Conservation (phyloP, 2,113 vertebrate species). For the Crocuta crocuta region DNA sequence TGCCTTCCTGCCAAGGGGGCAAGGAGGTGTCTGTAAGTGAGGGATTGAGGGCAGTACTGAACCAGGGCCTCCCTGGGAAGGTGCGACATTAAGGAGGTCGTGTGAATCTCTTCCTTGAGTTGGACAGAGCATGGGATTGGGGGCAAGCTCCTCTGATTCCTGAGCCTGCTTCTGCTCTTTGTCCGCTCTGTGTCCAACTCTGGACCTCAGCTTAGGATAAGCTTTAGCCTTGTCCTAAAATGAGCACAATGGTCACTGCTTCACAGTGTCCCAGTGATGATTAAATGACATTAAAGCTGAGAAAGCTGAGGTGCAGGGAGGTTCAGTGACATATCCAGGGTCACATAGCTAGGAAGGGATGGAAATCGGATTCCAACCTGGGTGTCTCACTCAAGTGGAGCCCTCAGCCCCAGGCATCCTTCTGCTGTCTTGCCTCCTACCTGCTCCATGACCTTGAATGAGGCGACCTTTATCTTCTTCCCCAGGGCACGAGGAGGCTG, state of each 20-base stretch:
- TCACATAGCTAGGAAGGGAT: background rate
- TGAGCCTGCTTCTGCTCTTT: background rate
- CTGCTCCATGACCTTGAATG: background rate
- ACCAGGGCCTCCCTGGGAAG: background rate
- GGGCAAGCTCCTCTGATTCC: background rate
- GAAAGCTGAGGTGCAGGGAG: background rate
- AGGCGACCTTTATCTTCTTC: background rate
- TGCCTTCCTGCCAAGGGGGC: background rate
- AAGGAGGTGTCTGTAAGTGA: background rate
- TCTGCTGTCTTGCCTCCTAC: background rate
- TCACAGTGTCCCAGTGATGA: background rate
- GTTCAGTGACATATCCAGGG: background rate
- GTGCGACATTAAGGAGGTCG: background rate
- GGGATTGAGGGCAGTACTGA: background rate
- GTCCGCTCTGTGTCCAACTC: background rate
- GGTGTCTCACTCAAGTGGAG: background rate
- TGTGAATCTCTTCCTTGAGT: background rate
- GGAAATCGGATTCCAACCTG: background rate
- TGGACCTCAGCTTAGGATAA: background rate
- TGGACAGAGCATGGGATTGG: background rate
- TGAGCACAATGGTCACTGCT: background rate
- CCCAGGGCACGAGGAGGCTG: background rate
- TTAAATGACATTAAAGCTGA: background rate
- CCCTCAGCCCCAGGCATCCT: fast-evolving
- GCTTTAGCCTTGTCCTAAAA: background rate